Evolutionary conservation across 1,140 invertebrate genomes (phyloP), one percentile per base, ranked within the genome.

Genomic region (Bombus difficillimus): DNA sequence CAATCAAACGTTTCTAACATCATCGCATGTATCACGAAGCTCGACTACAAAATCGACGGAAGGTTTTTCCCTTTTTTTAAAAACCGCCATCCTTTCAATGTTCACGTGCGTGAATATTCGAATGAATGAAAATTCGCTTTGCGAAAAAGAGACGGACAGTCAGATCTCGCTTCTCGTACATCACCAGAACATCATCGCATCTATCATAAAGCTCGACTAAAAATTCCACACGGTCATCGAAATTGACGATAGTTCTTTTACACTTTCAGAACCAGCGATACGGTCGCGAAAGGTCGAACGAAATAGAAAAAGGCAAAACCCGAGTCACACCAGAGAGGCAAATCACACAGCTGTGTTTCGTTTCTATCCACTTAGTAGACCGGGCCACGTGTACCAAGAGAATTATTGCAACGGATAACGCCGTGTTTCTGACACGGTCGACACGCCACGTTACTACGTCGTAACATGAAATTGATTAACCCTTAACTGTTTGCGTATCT

Each of bases 391-490:
- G 72, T 76, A 43, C 64, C 28, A 25, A 25, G 34, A 57, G 62
- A 83, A 78, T 83, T 76, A 83, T 41, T 25, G 37, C 43, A 59
- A 78, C n/a, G 81, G 43, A 83, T 59, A 57, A 78, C n/a, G 28
- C 8, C 22, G 64, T 83, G 82, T 83, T 77, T 69, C 74, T 83
- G 75, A 78, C 75, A 41, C n/a, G 37, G 34, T 77, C 73, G 43
- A 77, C 81, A 83, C 59, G 74, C 64, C 74, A 68, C 62, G 82
- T 78, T 78, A 57, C 82, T 71, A 69, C 43, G 82, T 83, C 75
- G 74, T 78, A 83, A 81, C 71, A 66, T 57, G 71, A 74, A 85
- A 85, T 85, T 85, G 78, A 85, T 85, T 81, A 81, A 59, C 71
- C 71, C 79, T 85, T 81, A 85, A 85, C 84, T 68, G 71, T n/a